These are phyloP conservation scores for Leptinotarsa lineolata DNA, from an alignment of 1,140 invertebrate species.

Conservation along the genomic window DNA sequence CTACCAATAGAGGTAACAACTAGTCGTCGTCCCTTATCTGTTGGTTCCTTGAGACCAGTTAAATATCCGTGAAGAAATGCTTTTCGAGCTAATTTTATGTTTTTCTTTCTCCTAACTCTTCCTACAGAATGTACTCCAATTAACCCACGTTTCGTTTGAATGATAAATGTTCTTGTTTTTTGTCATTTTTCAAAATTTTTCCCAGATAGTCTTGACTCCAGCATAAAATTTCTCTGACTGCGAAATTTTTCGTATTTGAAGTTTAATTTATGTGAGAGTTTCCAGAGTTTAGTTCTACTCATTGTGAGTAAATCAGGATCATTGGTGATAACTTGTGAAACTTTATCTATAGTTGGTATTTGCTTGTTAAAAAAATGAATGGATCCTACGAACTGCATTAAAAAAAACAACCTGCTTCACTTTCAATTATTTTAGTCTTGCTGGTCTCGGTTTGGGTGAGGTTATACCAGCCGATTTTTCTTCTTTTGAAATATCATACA, in stretches of 20 bases:
- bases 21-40: conserved; percentile 5
- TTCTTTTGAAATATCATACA: not conserved
- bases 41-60: conserved; percentile 15
- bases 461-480: not conserved
- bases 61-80: conserved; percentile 1
- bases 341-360: not conserved
- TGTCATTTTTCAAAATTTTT: not conserved
- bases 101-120: not conserved
- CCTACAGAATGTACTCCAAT: too few species aligned
- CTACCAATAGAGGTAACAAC: not conserved
- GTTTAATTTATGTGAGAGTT: not conserved
- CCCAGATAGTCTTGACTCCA: not conserved
- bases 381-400: too few species aligned
- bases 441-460: not conserved
- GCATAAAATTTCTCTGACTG: not conserved
- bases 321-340: not conserved
- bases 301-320: not conserved
- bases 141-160: not conserved
- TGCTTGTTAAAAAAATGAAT: not conserved
- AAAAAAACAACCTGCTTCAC: not conserved
- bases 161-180: not conserved
- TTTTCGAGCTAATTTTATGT: not conserved
- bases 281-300: not conserved
- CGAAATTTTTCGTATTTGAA: not conserved
- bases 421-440: not conserved